phyloP scores from a whole-genome alignment of 2,888 invertebrate species.

The Eristalinus sepulchralis region DNA sequence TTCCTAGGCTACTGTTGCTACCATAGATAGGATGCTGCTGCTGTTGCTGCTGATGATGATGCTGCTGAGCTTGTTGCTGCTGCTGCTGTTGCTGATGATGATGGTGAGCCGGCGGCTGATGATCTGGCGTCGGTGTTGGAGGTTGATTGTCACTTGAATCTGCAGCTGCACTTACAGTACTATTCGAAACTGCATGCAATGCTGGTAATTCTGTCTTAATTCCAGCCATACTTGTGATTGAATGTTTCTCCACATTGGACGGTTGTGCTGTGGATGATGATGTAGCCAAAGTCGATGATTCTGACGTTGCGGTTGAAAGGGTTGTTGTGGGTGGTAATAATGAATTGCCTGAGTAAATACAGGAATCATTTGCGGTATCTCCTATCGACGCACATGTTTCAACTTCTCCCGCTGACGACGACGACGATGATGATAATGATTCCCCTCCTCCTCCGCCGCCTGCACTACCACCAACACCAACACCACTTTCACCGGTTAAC shows the following conservation, averaged over 20 bases:
- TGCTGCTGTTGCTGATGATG: constrained; percentile 81
- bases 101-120: constrained; percentile 62
- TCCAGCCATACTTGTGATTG: constrained; percentile 74
- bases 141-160: constrained; percentile 87
- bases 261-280: neutral
- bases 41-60: constrained; percentile 70
- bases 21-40: constrained; percentile 73
- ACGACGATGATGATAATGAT: constrained; percentile 16
- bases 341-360: constrained; percentile 25
- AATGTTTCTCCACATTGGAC: constrained; percentile 47
- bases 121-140: constrained; percentile 79
- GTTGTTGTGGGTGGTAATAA: neutral
- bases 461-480: neutral
- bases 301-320: neutral
- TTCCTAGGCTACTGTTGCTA: constrained; percentile 65
- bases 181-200: constrained; percentile 78
- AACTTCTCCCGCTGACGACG: neutral
- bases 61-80: constrained; percentile 80
- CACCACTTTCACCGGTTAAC: constrained; percentile 35
- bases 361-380: constrained; percentile 23
- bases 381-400: constrained; percentile 20
- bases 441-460: neutral
- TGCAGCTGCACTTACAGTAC: constrained; percentile 86
- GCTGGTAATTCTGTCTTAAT: constrained; percentile 79
- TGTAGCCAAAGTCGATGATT: neutral